Evolutionary conservation across 2,888 invertebrate genomes (phyloP).

Genomic region (Papilio elwesi): DNA sequence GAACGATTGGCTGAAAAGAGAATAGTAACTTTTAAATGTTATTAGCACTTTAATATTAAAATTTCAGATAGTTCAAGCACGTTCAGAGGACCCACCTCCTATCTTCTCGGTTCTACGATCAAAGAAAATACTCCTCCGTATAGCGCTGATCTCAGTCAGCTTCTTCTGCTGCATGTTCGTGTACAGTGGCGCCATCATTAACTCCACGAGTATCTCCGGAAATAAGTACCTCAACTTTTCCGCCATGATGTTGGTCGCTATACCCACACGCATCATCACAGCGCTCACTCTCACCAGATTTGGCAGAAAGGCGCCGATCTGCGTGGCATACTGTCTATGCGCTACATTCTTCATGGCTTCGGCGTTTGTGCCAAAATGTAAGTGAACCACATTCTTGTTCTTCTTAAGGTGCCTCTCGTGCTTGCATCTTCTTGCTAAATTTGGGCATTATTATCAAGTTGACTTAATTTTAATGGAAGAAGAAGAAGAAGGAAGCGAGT

Average conservation of each 20-base stretch:
- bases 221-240: conserved; percentile 91
- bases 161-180: conserved; percentile 91
- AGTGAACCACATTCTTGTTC: conserved; percentile 48
- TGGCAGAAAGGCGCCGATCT: conserved; percentile 81
- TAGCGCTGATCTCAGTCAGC: conserved; percentile 78
- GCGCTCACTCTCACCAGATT: conserved; percentile 85
- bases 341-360: conserved; percentile 82
- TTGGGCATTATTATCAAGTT: no score
- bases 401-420: no score
- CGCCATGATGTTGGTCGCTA: conserved; percentile 85
- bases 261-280: conserved; percentile 83
- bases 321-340: conserved; percentile 73
- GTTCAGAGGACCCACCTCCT: conserved; percentile 47
- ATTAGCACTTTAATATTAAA: not conserved
- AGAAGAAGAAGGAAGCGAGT: no score
- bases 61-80: conserved; percentile 50
- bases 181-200: conserved; percentile 90
- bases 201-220: conserved; percentile 89
- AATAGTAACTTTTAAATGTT: no score
- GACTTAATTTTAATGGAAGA: no score
- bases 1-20: no score
- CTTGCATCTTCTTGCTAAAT: no score
- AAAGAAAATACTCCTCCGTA: conserved; percentile 62
- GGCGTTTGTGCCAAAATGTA: conserved; percentile 81
- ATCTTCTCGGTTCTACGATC: conserved; percentile 65